phyloP scores from a whole-genome alignment of 2,888 invertebrate species.

The Agrotis ipsilon region DNA sequence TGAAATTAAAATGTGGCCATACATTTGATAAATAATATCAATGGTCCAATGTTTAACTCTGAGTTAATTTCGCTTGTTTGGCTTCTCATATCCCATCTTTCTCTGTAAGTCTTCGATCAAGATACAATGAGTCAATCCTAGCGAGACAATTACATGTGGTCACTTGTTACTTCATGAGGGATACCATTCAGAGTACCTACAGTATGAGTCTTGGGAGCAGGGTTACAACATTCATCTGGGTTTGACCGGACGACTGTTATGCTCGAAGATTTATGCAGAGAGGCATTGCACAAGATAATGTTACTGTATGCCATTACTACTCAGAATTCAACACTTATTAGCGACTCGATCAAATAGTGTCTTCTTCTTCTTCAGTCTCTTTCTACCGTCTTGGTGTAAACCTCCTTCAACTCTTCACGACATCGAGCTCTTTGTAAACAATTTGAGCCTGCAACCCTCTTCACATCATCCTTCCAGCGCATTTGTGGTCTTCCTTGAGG shows the following conservation, averaged over 20 bases:
- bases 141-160: constrained; percentile 2
- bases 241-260: not conserved
- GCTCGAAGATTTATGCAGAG: not conserved
- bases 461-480: too few relatives aligned
- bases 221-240: not conserved
- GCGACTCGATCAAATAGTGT: too few relatives aligned
- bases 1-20: not conserved
- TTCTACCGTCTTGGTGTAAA: too few relatives aligned
- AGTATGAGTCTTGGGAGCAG: constrained; percentile 57
- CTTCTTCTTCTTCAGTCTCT: too few relatives aligned
- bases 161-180: not conserved
- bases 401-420: too few relatives aligned
- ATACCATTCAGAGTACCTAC: constrained; percentile 28
- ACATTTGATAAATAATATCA: constrained; percentile 1
- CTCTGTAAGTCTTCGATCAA: constrained; percentile 15
- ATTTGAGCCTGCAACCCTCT: too few relatives aligned
- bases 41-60: constrained; percentile 5
- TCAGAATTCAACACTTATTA: too few relatives aligned
- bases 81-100: constrained; percentile 5
- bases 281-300: too few relatives aligned
- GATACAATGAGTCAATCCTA: constrained; percentile 1
- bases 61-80: constrained; percentile 10
- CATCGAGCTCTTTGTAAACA: too few relatives aligned
- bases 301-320: too few relatives aligned
- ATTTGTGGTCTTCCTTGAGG: too few relatives aligned